Evolutionary conservation across 2,797 vertebrate genomes (phyloP).

Genomic region (Molossus alvarezi): DNA sequence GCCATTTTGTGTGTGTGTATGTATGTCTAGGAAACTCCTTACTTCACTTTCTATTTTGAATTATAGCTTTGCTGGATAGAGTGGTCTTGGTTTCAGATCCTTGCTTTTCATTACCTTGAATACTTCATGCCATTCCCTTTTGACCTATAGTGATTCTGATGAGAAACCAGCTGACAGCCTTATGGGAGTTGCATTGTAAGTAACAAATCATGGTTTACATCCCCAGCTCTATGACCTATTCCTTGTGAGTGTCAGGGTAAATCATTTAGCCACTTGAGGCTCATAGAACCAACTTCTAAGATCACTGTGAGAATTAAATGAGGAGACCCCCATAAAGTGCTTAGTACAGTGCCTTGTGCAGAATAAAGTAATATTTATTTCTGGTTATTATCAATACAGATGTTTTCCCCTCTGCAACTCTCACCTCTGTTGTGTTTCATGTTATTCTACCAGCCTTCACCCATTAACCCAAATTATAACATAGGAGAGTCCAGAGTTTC

Average conservation of each 20-base stretch:
- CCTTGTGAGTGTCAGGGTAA: constrained; percentile 37
- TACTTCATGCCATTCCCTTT: too few relatives aligned
- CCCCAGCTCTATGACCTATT: not conserved
- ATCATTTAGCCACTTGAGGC: constrained; percentile 2
- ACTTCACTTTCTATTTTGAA: too few relatives aligned
- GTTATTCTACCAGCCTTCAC: constrained; percentile 9
- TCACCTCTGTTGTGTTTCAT: constrained; percentile 9
- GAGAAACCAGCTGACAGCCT: too few relatives aligned
- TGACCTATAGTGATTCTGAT: too few relatives aligned
- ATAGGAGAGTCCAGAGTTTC: not conserved
- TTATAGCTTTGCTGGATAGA: too few relatives aligned
- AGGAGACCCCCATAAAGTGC: constrained; percentile 28
- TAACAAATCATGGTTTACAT: not conserved
- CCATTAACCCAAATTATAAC: not conserved
- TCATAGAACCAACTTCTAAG: constrained; percentile 17
- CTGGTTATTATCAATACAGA: constrained; percentile 42
- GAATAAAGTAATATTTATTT: constrained; percentile 64
- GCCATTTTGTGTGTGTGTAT: too few relatives aligned
- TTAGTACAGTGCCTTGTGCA: not conserved
- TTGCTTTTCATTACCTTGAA: too few relatives aligned
- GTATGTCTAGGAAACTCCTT: too few relatives aligned
- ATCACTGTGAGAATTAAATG: constrained; percentile 46
- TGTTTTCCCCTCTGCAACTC: not conserved
- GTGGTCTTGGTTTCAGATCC: too few relatives aligned
- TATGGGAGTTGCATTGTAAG: too few relatives aligned